Percentiles rank a stretch among this genome's conserved stretches.
Conservation (phyloP, 2,797 vertebrate genomes). For the Pitangus sulphuratus region DNA sequence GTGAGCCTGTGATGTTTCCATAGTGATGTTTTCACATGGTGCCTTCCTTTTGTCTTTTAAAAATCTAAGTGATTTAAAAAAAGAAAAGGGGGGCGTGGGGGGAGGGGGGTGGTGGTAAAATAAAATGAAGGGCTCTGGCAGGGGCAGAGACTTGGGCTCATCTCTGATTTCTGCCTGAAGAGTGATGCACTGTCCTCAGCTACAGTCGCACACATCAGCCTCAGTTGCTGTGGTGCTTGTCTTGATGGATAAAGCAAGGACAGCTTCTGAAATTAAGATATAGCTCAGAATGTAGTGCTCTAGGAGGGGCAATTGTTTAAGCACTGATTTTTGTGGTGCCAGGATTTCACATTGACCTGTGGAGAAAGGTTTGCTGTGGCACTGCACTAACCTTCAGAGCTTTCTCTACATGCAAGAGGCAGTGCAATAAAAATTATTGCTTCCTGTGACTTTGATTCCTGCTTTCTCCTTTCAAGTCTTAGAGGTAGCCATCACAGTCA, state of each 20-base stretch:
- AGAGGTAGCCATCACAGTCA: not conserved
- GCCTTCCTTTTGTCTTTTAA: constrained; percentile 53
- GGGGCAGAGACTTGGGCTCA: not conserved
- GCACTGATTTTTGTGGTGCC: not conserved
- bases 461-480: not conserved
- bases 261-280: not conserved
- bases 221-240: not conserved
- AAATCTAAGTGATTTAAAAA: constrained; percentile 36
- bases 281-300: not conserved
- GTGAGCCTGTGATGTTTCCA: constrained; percentile 72
- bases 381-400: not conserved
- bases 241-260: not conserved
- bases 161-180: constrained; percentile 19
- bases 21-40: constrained; percentile 68
- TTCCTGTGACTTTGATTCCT: not conserved
- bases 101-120: not conserved
- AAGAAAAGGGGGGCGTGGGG: not conserved
- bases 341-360: not conserved
- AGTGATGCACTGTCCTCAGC: not conserved
- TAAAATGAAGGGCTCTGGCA: not conserved
- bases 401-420: not conserved
- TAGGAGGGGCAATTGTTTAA: not conserved
- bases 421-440: not conserved
- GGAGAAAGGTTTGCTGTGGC: not conserved
- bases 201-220: not conserved